Base-by-base conservation (phyloP, 2,797 vertebrate species). In the Clarias platycephalus region DNA sequence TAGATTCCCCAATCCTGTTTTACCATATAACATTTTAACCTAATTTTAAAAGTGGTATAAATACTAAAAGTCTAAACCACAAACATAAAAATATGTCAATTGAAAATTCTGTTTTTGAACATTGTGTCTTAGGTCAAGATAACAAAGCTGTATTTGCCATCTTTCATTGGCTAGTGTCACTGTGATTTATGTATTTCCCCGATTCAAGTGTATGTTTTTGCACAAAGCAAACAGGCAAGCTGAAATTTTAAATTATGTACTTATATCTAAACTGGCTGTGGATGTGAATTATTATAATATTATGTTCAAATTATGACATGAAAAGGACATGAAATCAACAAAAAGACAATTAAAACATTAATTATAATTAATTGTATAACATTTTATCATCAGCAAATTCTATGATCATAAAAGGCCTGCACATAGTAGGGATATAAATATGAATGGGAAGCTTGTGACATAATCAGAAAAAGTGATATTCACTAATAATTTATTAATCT, bases 381-480 rank as follows among this genome's bases (percentile, higher is more conserved):
- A 77, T 62, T 77, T 77, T 34, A 77, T 60, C 20, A 77, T 60
- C 22, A 37, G 75, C 12, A 60, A 62, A 78, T 24, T 62, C 3
- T 6, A n/a, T 60, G 60, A 24, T 24, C 0, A 2, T 24, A 28
- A 60, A 60, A 77, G 31, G 5, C 18, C 55, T 37, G 24, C 12
- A 37, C 28, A 1, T 5, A 60, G 28, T 60, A 60, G 24, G 2
- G 10, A 49, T 49, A 60, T 77, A 34, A 77, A 60, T 34, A 58
- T 58, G 12, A 77, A 77, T 77, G 53, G 72, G 49, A 7, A 18
- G 71, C 22, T 74, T 75, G 20, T 57, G 49, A 57, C 22, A 58
- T 64, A 44, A 79, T 78, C 55, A 60, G 55, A 78, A 63, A 76
- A 78, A 78, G 34, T 26, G 76, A 78, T 24, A 13, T 26, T 49